Percentiles rank a stretch among this genome's conserved stretches.
These are phyloP conservation scores for Otis tarda DNA, from an alignment of 2,113 vertebrate genomes.

Conservation along the genomic window DNA sequence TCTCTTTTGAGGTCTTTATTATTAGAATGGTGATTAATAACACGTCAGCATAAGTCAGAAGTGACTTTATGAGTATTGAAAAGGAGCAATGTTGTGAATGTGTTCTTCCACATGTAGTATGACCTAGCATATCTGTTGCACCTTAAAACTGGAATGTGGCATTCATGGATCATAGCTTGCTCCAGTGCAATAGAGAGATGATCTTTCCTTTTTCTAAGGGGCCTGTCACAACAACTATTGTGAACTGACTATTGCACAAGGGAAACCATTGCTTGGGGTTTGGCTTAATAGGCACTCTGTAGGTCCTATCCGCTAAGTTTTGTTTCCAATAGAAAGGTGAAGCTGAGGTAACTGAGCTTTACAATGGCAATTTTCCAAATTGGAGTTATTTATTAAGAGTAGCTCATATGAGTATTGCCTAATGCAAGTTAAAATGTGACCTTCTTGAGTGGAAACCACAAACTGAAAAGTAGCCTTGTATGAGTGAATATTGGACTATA, in stretches of 20 bases:
- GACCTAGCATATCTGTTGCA: background rate
- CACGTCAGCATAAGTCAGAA: background rate
- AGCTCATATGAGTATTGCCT: background rate
- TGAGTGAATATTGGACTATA: background rate
- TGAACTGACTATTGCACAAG: fast-evolving
- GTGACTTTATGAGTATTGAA: background rate
- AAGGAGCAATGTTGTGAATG: background rate
- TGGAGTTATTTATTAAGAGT: background rate
- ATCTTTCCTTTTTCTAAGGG: background rate
- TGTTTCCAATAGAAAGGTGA: background rate
- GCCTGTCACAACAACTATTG: background rate
- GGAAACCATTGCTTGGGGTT: background rate
- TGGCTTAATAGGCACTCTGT: background rate
- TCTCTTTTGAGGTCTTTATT: background rate
- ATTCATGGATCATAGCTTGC: background rate
- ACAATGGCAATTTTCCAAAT: background rate
- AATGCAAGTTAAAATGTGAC: background rate
- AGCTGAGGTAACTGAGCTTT: background rate
- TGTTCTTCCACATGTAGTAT: background rate
- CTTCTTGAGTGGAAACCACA: background rate
- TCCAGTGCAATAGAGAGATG: background rate
- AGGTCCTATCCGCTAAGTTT: background rate
- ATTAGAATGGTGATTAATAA: background rate
- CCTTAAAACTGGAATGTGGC: background rate
- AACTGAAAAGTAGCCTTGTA: background rate